Conservation (phyloP, 2,888 invertebrate species). For the Drosophila mettleri region DNA sequence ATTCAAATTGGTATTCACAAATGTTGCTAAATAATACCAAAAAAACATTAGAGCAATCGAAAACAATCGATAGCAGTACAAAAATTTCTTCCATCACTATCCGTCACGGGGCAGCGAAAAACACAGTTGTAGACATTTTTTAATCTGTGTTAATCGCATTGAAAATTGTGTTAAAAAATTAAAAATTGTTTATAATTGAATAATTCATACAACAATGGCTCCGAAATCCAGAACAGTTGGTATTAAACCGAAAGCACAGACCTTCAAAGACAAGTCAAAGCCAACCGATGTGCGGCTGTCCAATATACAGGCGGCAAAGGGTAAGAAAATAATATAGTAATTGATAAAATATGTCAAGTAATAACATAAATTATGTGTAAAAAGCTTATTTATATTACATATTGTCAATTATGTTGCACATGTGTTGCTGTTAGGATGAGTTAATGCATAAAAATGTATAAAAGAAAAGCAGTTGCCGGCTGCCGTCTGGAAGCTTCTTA, state of each 20-base stretch:
- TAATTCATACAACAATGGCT: conserved; percentile 75
- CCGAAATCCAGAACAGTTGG: conserved; percentile 81
- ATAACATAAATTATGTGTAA: conserved; percentile 12
- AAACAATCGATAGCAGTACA: conserved; percentile 30
- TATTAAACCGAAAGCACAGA: conserved; percentile 85
- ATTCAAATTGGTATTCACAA: conserved; percentile 25
- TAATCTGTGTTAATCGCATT: conserved; percentile 66
- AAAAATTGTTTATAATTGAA: conserved; percentile 33
- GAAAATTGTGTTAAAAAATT: conserved; percentile 38
- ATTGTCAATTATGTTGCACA: background rate
- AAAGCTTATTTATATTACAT: conserved; percentile 43
- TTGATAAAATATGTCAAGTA: conserved; percentile 8
- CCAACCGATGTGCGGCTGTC: conserved; percentile 96
- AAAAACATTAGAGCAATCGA: background rate
- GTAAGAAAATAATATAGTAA: conserved; percentile 86
- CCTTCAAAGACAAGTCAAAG: conserved; percentile 96
- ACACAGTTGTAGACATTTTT: conserved; percentile 42
- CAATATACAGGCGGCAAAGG: conserved; percentile 99
- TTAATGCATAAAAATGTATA: conserved; percentile 23
- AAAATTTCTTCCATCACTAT: conserved; percentile 28
- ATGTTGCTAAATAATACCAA: background rate
- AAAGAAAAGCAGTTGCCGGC: conserved; percentile 65
- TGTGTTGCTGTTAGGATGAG: background rate
- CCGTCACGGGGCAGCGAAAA: conserved; percentile 53
- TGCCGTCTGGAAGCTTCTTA: conserved; percentile 73